phyloP scores from a whole-genome alignment of 2,888 invertebrate genomes.

The Chirona hameri region DNA sequence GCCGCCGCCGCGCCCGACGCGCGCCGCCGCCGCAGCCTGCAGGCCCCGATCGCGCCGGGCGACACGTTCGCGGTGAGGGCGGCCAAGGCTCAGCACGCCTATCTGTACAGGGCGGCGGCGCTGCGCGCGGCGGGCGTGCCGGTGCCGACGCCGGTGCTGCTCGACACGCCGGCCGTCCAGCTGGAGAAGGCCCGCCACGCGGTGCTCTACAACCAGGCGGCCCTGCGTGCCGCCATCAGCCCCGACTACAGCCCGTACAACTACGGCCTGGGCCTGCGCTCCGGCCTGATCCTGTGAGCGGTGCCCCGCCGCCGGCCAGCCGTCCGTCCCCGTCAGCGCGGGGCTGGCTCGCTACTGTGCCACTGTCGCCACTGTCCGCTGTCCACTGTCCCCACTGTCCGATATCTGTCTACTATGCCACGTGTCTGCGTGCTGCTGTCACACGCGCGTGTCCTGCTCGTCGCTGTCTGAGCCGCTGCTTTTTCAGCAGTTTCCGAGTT shows the following conservation, averaged over 20 bases:
- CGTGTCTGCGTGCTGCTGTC: neutral
- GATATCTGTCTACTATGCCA: neutral
- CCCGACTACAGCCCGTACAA: neutral
- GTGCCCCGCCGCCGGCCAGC: neutral
- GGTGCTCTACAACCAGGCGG: neutral
- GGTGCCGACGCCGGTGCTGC: neutral
- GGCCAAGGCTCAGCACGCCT: constrained; percentile 41
- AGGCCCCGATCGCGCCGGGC: neutral
- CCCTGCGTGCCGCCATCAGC: neutral
- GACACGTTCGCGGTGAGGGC: constrained; percentile 43
- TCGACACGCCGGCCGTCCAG: neutral
- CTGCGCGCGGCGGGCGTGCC: constrained; percentile 2
- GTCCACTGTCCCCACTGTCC: neutral
- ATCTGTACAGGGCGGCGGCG: constrained; percentile 25
- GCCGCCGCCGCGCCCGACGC: constrained; percentile 33
- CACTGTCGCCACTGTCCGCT: neutral
- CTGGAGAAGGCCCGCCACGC: neutral
- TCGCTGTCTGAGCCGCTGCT: neutral
- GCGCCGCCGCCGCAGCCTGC: neutral
- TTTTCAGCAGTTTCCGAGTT: neutral
- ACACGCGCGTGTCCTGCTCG: no score
- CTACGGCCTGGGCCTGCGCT: neutral
- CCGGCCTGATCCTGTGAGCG: neutral
- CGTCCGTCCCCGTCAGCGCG: neutral
- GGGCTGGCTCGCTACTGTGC: neutral